Evolutionary conservation across 2,888 invertebrate genomes (phyloP).

Genomic region (Orchestes rusci): DNA sequence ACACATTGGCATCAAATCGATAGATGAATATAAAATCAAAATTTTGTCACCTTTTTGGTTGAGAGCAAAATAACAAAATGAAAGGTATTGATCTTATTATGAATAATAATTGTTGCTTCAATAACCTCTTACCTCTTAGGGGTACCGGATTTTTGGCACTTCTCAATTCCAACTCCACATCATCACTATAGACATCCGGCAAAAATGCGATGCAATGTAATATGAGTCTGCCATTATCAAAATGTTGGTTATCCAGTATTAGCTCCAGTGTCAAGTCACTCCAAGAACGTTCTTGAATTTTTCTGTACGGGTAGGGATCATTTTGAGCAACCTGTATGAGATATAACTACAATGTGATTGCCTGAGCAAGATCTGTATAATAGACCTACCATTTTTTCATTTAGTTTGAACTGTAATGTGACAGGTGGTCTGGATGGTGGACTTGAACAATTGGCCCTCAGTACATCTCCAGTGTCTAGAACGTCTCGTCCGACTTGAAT

Average conservation of each 20-base stretch:
- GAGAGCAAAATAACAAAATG: too few relatives aligned
- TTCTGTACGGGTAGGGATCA: conserved; percentile 45
- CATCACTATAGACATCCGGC: conserved; percentile 60
- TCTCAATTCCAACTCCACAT: conserved; percentile 62
- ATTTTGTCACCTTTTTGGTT: too few relatives aligned
- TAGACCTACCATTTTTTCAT: conserved; percentile 66
- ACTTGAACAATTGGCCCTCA: conserved; percentile 72
- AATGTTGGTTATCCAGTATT: conserved; percentile 51
- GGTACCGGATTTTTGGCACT: conserved; percentile 71
- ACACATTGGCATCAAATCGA: too few relatives aligned
- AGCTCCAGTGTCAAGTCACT: conserved; percentile 53
- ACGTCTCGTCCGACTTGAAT: conserved; percentile 64
- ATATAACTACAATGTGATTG: too few relatives aligned
- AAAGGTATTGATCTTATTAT: too few relatives aligned
- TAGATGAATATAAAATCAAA: too few relatives aligned
- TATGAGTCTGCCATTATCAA: conserved; percentile 56
- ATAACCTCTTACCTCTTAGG: conserved; percentile 56
- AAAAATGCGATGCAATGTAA: conserved; percentile 67
- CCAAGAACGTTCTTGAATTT: conserved; percentile 49
- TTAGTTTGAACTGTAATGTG: conserved; percentile 66
- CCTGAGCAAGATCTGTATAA: too few relatives aligned
- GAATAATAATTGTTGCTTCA: background rate
- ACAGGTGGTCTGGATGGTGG: conserved; percentile 67
- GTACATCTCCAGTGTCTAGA: conserved; percentile 66
- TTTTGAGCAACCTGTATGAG: conserved; percentile 36